Evolutionary conservation across 1,140 invertebrate species (phyloP), one percentile per base, ranked within the genome.

Genomic region (Drosophila melanica): DNA sequence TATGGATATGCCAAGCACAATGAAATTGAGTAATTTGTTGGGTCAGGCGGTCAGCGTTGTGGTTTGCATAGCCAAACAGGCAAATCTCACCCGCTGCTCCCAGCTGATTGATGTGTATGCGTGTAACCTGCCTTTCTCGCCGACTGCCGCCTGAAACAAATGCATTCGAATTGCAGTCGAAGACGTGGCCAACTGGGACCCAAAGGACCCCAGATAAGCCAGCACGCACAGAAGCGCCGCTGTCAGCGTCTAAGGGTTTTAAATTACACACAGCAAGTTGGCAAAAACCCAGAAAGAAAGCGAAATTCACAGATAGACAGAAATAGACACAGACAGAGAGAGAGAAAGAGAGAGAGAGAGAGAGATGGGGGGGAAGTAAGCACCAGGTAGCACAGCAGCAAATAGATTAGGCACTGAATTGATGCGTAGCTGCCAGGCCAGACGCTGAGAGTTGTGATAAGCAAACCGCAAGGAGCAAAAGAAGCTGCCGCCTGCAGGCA

Each of bases 1-100:
- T 64, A 64, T 42, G 58, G 75, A 73, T 82, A 87, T 77, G 75
- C 70, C 77, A 68, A 68, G 82, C 79, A 82, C 82, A 87, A 89
- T 89, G 84, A 89, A 89, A 87, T 89, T 87, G 82, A 87, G 82
- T 87, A 87, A 87, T 87, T 87, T 82, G 84, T 89, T 87, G 82
- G 82, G 82, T 87, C 82, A 87, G 82, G 79, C 82, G 82, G 84
- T 89, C 82, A 82, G 82, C 75, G 76, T 58, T 87, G 84, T 82
- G 82, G 84, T 89, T 87, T 87, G 82, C 84, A 87, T 87, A 87
- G 79, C 76, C 79, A 87, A 87, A 70, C 84, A 89, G 82, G 79
- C 78, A 54, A 47, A 74, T 59, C 48, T 64, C 35, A 54, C 30
- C 37, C 41, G 48, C 47, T 37, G 63, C 76, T 50, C 41, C 45